These are phyloP conservation scores for Spondyliosoma cantharus DNA, from an alignment of 2,797 vertebrate species.

Conservation along the genomic window DNA sequence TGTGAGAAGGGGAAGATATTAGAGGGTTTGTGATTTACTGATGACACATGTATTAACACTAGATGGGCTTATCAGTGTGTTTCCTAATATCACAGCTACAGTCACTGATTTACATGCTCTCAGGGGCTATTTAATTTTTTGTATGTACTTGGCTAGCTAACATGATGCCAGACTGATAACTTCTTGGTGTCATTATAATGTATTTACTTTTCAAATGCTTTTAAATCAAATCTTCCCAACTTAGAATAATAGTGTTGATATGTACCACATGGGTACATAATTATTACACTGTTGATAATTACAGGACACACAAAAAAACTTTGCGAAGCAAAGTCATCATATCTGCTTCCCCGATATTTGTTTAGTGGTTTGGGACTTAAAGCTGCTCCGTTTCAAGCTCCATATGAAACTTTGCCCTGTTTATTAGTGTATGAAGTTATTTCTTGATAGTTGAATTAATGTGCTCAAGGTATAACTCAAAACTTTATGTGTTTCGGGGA, in stretches of 20 bases:
- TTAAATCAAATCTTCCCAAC: conserved; percentile 9
- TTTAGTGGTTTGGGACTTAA: conserved; percentile 35
- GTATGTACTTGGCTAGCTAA: not conserved
- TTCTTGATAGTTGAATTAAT: conserved; percentile 31
- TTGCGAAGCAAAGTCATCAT: not conserved
- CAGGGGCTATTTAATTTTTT: not conserved
- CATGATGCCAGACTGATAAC: conserved; percentile 12
- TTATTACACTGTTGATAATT: not conserved
- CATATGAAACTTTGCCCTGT: conserved; percentile 20
- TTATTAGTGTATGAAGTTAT: conserved; percentile 28
- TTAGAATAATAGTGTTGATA: not conserved
- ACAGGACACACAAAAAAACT: too few relatives aligned
- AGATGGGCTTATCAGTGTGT: conserved; percentile 23
- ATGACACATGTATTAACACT: conserved; percentile 26
- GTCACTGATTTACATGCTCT: conserved; percentile 1
- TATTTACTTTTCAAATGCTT: conserved; percentile 33
- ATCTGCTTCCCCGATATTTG: conserved; percentile 12
- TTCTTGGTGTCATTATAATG: conserved; percentile 6
- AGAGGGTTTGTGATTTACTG: conserved; percentile 37
- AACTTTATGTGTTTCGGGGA: conserved; percentile 32
- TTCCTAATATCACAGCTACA: conserved; percentile 13
- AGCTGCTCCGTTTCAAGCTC: conserved; percentile 10
- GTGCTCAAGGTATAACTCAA: conserved; percentile 45
- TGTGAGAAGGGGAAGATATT: conserved; percentile 9
- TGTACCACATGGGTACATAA: not conserved